These are phyloP conservation scores for Erebia aethiops DNA, from an alignment of 2,888 invertebrate species.

Conservation along the genomic window DNA sequence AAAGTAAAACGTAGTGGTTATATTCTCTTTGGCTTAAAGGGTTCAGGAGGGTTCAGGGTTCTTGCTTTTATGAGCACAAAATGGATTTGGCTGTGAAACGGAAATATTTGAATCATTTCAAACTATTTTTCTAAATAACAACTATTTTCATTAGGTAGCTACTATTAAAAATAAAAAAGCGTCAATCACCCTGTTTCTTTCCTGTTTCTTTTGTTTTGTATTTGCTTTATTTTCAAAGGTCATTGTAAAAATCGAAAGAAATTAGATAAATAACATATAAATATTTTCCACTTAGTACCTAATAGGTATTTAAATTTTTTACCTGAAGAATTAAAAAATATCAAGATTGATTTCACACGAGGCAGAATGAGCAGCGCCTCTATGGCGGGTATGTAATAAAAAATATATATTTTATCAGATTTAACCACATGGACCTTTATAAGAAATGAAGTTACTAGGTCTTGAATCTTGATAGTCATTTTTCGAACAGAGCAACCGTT, in stretches of 20 bases:
- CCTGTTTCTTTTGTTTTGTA: neutral
- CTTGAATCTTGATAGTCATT: no score
- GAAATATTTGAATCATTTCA: neutral
- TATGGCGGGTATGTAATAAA: constrained; percentile 69
- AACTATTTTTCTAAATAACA: neutral
- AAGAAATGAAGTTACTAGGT: no score
- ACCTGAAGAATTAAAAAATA: constrained; percentile 45
- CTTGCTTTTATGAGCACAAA: no score
- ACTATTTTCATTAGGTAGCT: neutral
- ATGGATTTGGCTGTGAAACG: no score
- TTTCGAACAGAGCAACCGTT: no score
- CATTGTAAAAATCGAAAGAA: neutral
- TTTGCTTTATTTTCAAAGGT: neutral
- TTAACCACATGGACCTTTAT: no score
- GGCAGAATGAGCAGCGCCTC: constrained; percentile 81
- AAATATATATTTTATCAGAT: no score
- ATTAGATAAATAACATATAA: neutral
- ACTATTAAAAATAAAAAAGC: neutral
- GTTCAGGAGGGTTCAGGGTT: no score
- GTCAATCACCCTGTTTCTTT: neutral
- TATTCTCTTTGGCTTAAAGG: no score
- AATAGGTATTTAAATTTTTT: constrained; percentile 28
- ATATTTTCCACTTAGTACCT: neutral
- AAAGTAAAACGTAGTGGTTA: no score
- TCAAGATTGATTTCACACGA: constrained; percentile 79